Evolutionary conservation across 92 coral and sea anemone genomes (phyloP).

Genomic region (Isaurus tuberculatus): DNA sequence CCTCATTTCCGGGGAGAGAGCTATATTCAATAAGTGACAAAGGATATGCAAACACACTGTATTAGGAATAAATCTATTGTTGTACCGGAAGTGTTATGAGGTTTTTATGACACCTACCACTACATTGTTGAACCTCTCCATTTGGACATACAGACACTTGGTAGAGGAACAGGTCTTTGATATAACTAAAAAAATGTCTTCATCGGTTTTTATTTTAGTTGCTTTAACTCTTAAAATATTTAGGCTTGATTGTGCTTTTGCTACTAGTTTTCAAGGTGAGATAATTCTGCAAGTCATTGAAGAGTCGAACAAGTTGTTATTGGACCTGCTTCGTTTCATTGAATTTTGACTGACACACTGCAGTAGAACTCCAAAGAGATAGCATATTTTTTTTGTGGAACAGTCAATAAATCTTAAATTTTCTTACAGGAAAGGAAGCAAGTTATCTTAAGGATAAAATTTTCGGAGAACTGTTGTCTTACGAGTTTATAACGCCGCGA

Average conservation of each 20-base stretch:
- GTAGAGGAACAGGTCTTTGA: background rate
- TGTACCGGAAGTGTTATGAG: constrained; percentile 15
- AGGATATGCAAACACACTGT: background rate
- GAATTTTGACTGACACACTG: background rate
- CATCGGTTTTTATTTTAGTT: background rate
- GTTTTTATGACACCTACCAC: background rate
- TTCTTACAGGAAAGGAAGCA: background rate
- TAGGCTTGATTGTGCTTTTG: background rate
- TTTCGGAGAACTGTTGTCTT: constrained; percentile 40
- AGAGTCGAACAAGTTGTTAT: background rate
- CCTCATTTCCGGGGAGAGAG: background rate
- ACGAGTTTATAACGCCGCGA: constrained; percentile 56
- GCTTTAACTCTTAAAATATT: background rate
- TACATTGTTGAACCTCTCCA: background rate
- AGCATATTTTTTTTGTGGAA: background rate
- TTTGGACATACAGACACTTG: background rate
- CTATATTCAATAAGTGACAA: background rate
- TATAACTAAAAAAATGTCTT: background rate
- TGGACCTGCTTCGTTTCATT: background rate
- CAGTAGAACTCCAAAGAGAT: background rate
- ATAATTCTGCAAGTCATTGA: background rate
- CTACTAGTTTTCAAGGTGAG: background rate
- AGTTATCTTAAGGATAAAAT: constrained; percentile 12
- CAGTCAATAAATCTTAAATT: background rate
- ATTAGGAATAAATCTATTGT: constrained; percentile 12